These are phyloP conservation scores for Thysanoteuthis rhombus DNA, from an alignment of 2,888 invertebrate species.

Conservation along the genomic window DNA sequence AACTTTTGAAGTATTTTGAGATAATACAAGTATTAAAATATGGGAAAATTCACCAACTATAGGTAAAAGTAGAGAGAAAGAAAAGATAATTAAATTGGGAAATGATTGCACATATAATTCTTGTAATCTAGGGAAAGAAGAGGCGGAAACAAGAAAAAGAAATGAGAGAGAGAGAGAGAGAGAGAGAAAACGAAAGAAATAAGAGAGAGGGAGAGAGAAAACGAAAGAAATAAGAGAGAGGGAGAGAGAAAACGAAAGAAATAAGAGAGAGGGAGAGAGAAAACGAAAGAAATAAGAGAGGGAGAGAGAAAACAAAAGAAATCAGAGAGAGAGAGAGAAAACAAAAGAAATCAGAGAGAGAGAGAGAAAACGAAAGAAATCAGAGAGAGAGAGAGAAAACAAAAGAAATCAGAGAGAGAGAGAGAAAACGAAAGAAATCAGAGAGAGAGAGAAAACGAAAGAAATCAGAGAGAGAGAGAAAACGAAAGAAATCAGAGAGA, in stretches of 20 bases:
- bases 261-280: background rate
- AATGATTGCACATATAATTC: too few relatives aligned
- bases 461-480: background rate
- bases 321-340: background rate
- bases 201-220: background rate
- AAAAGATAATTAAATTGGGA: too few relatives aligned
- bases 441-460: background rate
- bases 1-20: too few relatives aligned
- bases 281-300: background rate
- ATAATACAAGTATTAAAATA: too few relatives aligned
- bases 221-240: too few relatives aligned
- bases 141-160: too few relatives aligned
- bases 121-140: too few relatives aligned
- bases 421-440: background rate
- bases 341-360: background rate
- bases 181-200: background rate
- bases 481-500: too few relatives aligned
- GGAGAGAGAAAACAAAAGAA: background rate
- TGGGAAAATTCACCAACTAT: too few relatives aligned
- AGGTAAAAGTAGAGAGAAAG: too few relatives aligned
- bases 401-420: accelerated
- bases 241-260: too few relatives aligned
- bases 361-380: accelerated
- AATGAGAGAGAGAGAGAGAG: too few relatives aligned
- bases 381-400: accelerated